phyloP scores from a whole-genome alignment of 2,888 invertebrate species.

The Cheilosia impressa region DNA sequence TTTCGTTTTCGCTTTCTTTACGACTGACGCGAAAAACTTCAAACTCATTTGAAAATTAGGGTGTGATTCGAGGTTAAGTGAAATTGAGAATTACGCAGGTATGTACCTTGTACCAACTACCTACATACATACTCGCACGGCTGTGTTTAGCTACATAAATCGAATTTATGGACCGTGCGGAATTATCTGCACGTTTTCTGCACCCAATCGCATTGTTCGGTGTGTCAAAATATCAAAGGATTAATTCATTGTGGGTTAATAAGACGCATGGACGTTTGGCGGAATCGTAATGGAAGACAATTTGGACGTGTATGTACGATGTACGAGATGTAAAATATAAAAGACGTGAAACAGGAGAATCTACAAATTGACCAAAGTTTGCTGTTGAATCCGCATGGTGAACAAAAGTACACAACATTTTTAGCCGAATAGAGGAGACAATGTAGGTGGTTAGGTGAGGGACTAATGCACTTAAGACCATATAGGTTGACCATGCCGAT shows the following conservation, averaged over 20 bases:
- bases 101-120: not conserved
- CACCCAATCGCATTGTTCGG: slow-evolving; percentile 15
- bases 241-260: slow-evolving; percentile 13
- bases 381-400: too few species aligned
- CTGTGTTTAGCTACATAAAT: not conserved
- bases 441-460: too few species aligned
- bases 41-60: slow-evolving; percentile 44
- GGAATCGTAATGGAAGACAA: not conserved
- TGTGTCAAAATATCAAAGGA: slow-evolving; percentile 16
- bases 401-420: too few species aligned
- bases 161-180: not conserved
- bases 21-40: slow-evolving; percentile 14
- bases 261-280: not conserved
- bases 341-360: too few species aligned
- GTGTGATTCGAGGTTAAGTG: slow-evolving; percentile 36
- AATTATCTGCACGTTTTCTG: slow-evolving; percentile 12
- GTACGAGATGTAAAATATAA: too few species aligned
- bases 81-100: slow-evolving; percentile 12
- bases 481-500: too few species aligned
- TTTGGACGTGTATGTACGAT: not conserved
- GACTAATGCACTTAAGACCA: too few species aligned
- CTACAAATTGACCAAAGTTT: too few species aligned
- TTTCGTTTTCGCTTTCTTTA: slow-evolving; percentile 51
- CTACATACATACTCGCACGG: too few species aligned
- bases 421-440: too few species aligned